Evolutionary conservation across 1,140 invertebrate species (phyloP).

Genomic region (Stratiolaelaps scimitus): DNA sequence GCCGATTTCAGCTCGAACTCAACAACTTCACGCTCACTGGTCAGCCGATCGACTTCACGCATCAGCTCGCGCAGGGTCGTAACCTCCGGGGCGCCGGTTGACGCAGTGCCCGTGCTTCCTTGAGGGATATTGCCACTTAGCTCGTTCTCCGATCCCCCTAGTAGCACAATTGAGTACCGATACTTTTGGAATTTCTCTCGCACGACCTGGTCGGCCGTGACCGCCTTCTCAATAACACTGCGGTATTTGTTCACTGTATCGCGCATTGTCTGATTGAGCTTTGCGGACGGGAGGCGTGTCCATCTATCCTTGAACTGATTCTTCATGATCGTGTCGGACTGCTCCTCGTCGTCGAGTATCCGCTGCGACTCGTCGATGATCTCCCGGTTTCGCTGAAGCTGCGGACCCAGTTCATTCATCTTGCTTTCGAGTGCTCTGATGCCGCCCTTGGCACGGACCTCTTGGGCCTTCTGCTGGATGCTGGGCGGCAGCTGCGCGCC

Average conservation of each 20-base stretch:
- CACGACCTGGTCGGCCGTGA: slow-evolving; percentile 61
- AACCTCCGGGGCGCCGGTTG: slow-evolving; percentile 49
- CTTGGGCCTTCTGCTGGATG: slow-evolving; percentile 66
- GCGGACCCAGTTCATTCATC: slow-evolving; percentile 70
- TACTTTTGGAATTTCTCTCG: slow-evolving; percentile 71
- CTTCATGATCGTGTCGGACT: slow-evolving; percentile 72
- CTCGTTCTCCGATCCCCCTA: slow-evolving; percentile 58
- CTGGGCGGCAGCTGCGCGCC: slow-evolving; percentile 70
- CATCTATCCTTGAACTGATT: slow-evolving; percentile 76
- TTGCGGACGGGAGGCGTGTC: slow-evolving; percentile 71
- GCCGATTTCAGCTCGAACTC: slow-evolving; percentile 72
- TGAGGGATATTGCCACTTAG: slow-evolving; percentile 31
- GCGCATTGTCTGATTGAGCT: slow-evolving; percentile 74
- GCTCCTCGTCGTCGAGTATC: slow-evolving; percentile 76
- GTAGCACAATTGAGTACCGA: slow-evolving; percentile 62
- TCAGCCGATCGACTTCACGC: slow-evolving; percentile 73
- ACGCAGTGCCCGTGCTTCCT: slow-evolving; percentile 37
- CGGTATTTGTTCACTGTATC: slow-evolving; percentile 78
- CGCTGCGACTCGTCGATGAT: slow-evolving; percentile 84
- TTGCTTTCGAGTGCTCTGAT: slow-evolving; percentile 44
- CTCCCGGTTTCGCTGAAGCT: slow-evolving; percentile 81
- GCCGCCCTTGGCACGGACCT: slow-evolving; percentile 55
- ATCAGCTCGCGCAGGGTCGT: slow-evolving; percentile 61
- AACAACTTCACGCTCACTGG: slow-evolving; percentile 72
- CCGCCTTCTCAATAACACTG: slow-evolving; percentile 75